These are phyloP conservation scores for Gallinago jamesoni DNA, from an alignment of 2,113 vertebrate genomes.

Conservation along the genomic window DNA sequence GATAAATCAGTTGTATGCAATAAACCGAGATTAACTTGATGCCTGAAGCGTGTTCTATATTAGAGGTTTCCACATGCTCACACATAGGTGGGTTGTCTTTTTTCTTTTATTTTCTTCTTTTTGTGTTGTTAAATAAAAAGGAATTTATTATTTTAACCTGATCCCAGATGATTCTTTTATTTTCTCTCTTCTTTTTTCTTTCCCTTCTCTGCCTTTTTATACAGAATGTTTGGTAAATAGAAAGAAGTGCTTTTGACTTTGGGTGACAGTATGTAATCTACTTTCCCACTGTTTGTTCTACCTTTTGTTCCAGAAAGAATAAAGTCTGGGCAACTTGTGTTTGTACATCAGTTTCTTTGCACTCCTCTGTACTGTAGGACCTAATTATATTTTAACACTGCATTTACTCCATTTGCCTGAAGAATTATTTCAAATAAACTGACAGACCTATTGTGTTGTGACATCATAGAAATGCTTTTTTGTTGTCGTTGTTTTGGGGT, in stretches of 20 bases:
- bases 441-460: conserved; percentile 73
- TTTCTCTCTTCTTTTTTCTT: neutral
- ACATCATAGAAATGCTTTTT: conserved; percentile 67
- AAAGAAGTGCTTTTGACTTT: neutral
- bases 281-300: conserved; percentile 54
- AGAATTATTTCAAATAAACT: conserved; percentile 74
- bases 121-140: neutral
- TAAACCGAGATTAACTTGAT: conserved; percentile 13
- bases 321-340: conserved; percentile 56
- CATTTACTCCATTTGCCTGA: conserved; percentile 68
- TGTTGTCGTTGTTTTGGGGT: neutral
- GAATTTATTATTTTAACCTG: conserved; percentile 65
- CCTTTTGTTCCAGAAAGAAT: conserved; percentile 71
- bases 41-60: conserved; percentile 25
- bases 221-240: conserved; percentile 55
- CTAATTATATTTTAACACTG: conserved; percentile 80
- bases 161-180: conserved; percentile 42
- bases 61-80: conserved; percentile 10
- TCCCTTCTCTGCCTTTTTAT: neutral
- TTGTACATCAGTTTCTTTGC: conserved; percentile 58
- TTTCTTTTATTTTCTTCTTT: neutral
- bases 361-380: conserved; percentile 65
- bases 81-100: neutral
- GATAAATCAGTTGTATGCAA: conserved; percentile 69
- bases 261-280: conserved; percentile 63